Evolutionary conservation across 2,888 invertebrate species (phyloP), one percentile per base, ranked within the genome.

Genomic region (Torymus auratus): DNA sequence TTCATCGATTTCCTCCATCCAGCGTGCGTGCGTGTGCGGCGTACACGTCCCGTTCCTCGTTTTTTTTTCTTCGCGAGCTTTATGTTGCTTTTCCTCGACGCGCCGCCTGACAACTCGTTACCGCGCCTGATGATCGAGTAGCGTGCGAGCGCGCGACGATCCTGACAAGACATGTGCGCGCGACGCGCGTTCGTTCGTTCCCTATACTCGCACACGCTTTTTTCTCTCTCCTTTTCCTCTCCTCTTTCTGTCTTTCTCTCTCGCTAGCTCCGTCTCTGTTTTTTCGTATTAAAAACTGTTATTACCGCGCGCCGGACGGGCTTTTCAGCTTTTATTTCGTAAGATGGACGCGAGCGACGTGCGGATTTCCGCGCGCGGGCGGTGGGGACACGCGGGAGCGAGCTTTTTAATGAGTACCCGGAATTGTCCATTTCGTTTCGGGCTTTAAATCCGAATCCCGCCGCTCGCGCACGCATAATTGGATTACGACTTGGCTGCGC

Each of bases 21-120:
- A 17, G 15, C 52, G 50, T 23, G 14, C 52, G 58, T 13, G 58
- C 12, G n/a, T 28, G 23, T 28, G 28, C 28, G 28, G 28, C 28
- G 7, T 3, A n/a, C n/a, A 28, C 20, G 15, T 53, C 50, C 28
- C n/a, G 2, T 11, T 58, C 4, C 50, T 67, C 56, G 58, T 65
- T 5, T 23, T 65, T 5, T 23, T 68, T 61, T 68, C 15, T 56
- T 41, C 50, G 41, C 56, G 23, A 5, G 17, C 23, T 52, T 50
- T 75, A 28, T 41, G 67, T 64, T 65, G 68, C 76, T 55, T 60
- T 62, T 53, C 28, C 62, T 15, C 52, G 62, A 15, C 28, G 28
- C 28, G 28, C 52, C 55, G 55, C 86, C 85, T 87, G 88, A 88
- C 87, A 88, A 87, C 88, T 88, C 87, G 88, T 88, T 88, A 87